Percentiles rank a stretch among this genome's conserved stretches.
These are phyloP conservation scores for Catocala sponsa DNA, from an alignment of 2,888 invertebrate species.

Conservation along the genomic window DNA sequence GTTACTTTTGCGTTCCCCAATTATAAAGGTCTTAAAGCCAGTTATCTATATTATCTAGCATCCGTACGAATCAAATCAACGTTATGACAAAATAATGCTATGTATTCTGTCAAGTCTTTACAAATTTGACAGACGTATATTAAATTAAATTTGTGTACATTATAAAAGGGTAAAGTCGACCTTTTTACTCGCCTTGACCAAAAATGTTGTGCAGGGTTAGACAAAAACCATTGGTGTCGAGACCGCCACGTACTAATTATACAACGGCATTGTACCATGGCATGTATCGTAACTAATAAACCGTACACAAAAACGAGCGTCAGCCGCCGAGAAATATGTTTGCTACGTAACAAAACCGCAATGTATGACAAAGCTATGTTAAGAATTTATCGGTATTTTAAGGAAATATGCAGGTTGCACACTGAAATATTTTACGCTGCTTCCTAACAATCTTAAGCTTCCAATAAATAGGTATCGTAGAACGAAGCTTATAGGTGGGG, in stretches of 20 bases:
- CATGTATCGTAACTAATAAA: slow-evolving; percentile 34
- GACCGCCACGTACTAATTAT: slow-evolving; percentile 35
- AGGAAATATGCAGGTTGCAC: slow-evolving; percentile 17
- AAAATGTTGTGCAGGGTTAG: slow-evolving; percentile 34
- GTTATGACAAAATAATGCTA: neutral
- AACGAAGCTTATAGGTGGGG: slow-evolving; percentile 1
- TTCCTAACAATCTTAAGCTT: slow-evolving; percentile 18
- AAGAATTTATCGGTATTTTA: slow-evolving; percentile 36
- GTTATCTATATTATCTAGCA: neutral
- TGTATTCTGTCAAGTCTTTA: neutral
- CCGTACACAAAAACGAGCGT: slow-evolving; percentile 28
- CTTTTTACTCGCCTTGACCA: slow-evolving; percentile 40
- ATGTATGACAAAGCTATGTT: slow-evolving; percentile 20
- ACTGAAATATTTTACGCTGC: slow-evolving; percentile 21
- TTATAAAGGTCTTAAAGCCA: slow-evolving; percentile 10
- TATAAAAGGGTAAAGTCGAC: slow-evolving; percentile 31
- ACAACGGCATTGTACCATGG: slow-evolving; percentile 33
- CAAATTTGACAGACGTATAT: neutral
- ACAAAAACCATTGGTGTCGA: slow-evolving; percentile 41
- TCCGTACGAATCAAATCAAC: neutral
- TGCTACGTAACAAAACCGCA: slow-evolving; percentile 20
- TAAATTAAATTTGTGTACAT: slow-evolving; percentile 8
- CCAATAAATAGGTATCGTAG: slow-evolving; percentile 5
- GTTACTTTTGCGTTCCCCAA: slow-evolving; percentile 6
- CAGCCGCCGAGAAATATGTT: slow-evolving; percentile 27